These are phyloP conservation scores for Anagyrus pseudococci DNA, from an alignment of 2,888 invertebrate species.

Conservation along the genomic window DNA sequence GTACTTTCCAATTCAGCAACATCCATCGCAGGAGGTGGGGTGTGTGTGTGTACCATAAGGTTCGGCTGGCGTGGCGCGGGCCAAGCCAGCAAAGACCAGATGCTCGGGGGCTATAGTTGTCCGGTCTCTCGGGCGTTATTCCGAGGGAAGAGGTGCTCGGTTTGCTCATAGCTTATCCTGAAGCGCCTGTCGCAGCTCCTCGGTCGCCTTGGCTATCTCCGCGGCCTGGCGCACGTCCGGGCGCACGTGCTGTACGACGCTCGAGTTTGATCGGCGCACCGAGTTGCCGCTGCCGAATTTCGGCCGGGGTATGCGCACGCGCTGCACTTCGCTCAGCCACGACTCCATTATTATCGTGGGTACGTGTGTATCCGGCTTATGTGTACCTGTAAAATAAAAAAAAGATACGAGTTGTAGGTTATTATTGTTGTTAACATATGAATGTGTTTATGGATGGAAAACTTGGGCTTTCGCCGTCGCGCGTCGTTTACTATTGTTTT, in stretches of 20 bases:
- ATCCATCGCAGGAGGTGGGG: no score
- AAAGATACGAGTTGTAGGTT: no score
- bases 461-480: no score
- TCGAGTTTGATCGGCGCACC: conserved; percentile 61
- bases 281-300: conserved; percentile 73
- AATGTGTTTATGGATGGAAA: no score
- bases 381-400: no score
- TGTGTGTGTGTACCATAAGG: no score
- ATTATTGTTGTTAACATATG: no score
- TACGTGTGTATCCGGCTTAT: no score
- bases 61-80: background rate
- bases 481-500: no score
- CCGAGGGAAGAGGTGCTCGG: conserved; percentile 48
- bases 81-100: background rate
- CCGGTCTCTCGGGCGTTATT: no score
- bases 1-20: no score
- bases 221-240: conserved; percentile 61
- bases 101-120: no score
- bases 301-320: conserved; percentile 83
- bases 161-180: conserved; percentile 83
- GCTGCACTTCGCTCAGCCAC: conserved; percentile 84
- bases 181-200: conserved; percentile 76
- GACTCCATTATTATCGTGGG: conserved; percentile 71
- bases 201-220: conserved; percentile 74
- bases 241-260: conserved; percentile 67